Percentiles rank a stretch among this genome's conserved stretches.
Evolutionary conservation across 2,888 invertebrate genomes (phyloP).

Genomic region (Emmelina monodactyla): DNA sequence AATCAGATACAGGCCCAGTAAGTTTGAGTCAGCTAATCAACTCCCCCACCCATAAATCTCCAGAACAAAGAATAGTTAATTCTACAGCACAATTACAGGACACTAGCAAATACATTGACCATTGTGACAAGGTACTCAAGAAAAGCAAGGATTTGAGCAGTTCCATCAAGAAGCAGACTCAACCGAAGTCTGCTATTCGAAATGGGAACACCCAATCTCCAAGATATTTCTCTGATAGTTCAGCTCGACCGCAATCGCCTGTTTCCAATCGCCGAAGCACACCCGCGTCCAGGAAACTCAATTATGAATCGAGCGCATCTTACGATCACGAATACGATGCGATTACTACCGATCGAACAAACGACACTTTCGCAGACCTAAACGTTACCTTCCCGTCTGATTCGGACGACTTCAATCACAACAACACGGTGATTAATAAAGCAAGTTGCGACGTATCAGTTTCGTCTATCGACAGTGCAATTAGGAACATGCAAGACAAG

Average conservation of each 20-base stretch:
- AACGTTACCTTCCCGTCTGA: constrained; percentile 57
- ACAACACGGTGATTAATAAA: constrained; percentile 2
- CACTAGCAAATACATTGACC: constrained; percentile 38
- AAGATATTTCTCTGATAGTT: neutral
- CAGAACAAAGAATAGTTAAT: constrained; percentile 20
- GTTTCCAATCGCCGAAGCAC: constrained; percentile 18
- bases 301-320: constrained; percentile 40
- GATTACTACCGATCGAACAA: constrained; percentile 51
- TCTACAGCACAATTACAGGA: constrained; percentile 29
- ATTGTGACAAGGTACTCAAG: constrained; percentile 39
- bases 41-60: constrained; percentile 21
- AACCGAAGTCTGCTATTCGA: too few relatives aligned
- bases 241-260: constrained; percentile 33
- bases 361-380: constrained; percentile 55
- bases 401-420: constrained; percentile 28
- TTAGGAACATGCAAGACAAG: constrained; percentile 26
- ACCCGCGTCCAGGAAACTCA: constrained; percentile 31
- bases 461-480: constrained; percentile 17
- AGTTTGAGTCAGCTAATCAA: constrained; percentile 51
- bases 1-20: constrained; percentile 38
- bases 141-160: constrained; percentile 42
- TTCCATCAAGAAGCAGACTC: constrained; percentile 31
- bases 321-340: constrained; percentile 40
- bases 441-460: too few relatives aligned
- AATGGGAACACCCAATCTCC: neutral